These are phyloP conservation scores for Parnassius mnemosyne DNA, from an alignment of 2,888 invertebrate genomes.

Conservation along the genomic window DNA sequence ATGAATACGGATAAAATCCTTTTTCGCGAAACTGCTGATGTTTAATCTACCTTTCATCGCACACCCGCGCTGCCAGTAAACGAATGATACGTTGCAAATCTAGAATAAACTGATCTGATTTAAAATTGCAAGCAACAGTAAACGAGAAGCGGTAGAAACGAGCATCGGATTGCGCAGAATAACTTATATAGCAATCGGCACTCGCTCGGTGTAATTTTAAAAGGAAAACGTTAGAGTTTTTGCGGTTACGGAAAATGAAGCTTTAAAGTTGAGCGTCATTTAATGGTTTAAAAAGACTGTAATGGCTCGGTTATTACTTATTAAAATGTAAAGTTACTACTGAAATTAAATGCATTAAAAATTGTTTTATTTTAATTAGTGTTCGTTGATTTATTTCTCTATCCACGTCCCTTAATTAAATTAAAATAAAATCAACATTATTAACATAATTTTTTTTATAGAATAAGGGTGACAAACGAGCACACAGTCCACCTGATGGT, in stretches of 20 bases:
- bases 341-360: background rate
- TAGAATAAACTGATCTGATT: conserved; percentile 16
- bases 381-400: too few relatives aligned
- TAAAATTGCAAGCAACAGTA: conserved; percentile 18
- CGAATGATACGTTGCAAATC: conserved; percentile 4
- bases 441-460: too few relatives aligned
- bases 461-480: too few relatives aligned
- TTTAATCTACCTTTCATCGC: conserved; percentile 17
- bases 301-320: conserved; percentile 2
- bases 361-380: background rate
- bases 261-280: background rate
- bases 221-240: conserved; percentile 9
- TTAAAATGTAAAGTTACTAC: conserved; percentile 1
- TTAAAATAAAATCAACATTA: too few relatives aligned
- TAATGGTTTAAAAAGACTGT: conserved; percentile 1
- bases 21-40: conserved; percentile 10
- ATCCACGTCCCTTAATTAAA: too few relatives aligned
- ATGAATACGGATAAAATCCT: too few relatives aligned
- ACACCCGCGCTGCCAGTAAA: background rate
- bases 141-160: conserved; percentile 3
- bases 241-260: conserved; percentile 12
- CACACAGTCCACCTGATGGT: too few relatives aligned
- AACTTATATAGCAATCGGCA: conserved; percentile 12
- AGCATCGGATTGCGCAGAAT: conserved; percentile 6
- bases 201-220: conserved; percentile 6